Conservation (phyloP, 1,140 invertebrate genomes). For the Oscheius sp. region DNA sequence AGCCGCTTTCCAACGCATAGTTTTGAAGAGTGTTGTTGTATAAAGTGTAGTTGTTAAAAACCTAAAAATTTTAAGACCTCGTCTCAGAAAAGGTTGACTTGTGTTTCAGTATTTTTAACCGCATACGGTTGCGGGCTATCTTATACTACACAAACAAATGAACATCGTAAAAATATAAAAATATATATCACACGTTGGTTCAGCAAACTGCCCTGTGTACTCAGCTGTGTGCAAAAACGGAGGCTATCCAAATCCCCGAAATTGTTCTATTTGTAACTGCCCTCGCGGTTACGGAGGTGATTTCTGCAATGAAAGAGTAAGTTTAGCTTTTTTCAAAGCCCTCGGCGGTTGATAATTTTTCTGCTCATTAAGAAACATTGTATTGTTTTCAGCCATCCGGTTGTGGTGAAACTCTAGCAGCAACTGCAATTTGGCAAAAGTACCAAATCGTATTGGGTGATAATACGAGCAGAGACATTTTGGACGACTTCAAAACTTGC, state of each 20-base stretch:
- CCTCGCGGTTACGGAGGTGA: slow-evolving; percentile 21
- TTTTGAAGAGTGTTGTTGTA: too few relatives aligned
- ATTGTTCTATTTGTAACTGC: slow-evolving; percentile 15
- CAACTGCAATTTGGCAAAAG: slow-evolving; percentile 14
- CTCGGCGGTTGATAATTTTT: too few relatives aligned
- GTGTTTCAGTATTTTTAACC: too few relatives aligned
- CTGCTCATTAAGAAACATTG: too few relatives aligned
- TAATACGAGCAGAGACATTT: not conserved
- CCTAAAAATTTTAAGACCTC: too few relatives aligned
- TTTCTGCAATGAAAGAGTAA: slow-evolving; percentile 13
- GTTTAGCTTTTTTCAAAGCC: not conserved
- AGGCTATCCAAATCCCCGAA: slow-evolving; percentile 5
- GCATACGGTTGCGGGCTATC: too few relatives aligned
- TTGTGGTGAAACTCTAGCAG: slow-evolving; percentile 21
- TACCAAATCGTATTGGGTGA: not conserved
- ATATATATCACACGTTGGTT: not conserved
- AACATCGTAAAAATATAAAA: too few relatives aligned
- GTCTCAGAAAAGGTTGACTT: too few relatives aligned
- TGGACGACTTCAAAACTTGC: slow-evolving; percentile 2
- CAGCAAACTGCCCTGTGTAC: not conserved
- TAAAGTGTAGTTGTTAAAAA: too few relatives aligned
- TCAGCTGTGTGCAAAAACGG: slow-evolving; percentile 16
- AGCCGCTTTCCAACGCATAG: too few relatives aligned
- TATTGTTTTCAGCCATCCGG: not conserved
- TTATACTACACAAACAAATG: not conserved